These are phyloP conservation scores for Leucosticte australis DNA, from an alignment of 2,113 vertebrate genomes.

Conservation along the genomic window DNA sequence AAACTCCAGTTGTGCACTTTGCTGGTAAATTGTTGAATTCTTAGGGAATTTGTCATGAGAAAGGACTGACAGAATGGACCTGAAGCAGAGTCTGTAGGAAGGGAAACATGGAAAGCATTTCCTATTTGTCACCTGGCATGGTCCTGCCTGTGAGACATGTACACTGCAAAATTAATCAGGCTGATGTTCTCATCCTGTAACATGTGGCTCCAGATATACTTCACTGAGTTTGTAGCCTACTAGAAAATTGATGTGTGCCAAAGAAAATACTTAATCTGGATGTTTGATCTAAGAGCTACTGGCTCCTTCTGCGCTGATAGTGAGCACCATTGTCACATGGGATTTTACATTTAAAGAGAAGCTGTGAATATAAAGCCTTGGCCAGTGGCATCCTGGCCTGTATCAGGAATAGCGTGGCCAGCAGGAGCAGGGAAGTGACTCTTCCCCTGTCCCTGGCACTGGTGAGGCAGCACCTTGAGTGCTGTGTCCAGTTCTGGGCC, in stretches of 20 bases:
- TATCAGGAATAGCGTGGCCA: not conserved
- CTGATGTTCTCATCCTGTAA: not conserved
- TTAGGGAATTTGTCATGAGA: not conserved
- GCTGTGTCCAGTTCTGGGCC: not conserved
- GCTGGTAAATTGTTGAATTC: not conserved
- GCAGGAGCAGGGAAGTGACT: not conserved
- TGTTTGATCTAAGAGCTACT: not conserved
- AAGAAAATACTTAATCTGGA: not conserved
- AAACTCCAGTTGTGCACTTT: not conserved
- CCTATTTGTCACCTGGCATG: not conserved
- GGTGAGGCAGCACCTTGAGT: not conserved
- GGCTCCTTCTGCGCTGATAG: not conserved
- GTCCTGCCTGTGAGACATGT: not conserved
- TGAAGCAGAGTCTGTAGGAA: not conserved
- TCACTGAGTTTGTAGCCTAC: not conserved
- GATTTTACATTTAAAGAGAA: not conserved
- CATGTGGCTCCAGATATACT: not conserved
- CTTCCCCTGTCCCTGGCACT: accelerated
- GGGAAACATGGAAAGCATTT: not conserved
- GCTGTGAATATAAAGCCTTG: not conserved
- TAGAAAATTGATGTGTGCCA: not conserved
- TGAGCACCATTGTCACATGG: accelerated
- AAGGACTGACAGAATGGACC: not conserved
- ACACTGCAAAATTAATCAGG: not conserved
- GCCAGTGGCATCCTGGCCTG: not conserved